Evolutionary conservation across 2,888 invertebrate species (phyloP), one percentile per base, ranked within the genome.

Genomic region (Macrostomum cliftonense): DNA sequence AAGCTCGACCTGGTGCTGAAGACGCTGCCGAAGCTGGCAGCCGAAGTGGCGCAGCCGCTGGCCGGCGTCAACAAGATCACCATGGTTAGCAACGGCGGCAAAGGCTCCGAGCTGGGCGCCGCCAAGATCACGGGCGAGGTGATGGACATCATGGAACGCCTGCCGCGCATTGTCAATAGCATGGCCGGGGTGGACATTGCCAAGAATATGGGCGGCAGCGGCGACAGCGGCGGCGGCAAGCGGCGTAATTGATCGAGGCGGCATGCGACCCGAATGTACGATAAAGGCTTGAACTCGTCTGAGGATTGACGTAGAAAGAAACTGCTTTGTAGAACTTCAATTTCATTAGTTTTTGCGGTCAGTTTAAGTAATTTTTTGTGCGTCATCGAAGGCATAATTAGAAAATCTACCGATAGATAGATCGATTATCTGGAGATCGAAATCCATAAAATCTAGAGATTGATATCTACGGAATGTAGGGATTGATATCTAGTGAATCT

Each of bases 41-140:
- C 52, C 17, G 52, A 52, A 28, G 37, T 52, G 16, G 46, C 52
- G 9, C 17, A 39, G n/a, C 52, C 52, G n/a, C 46, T 52, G 20
- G 14, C 46, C 13, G 13, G 13, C 2, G 28, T 16, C 20, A 46
- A 47, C 17, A 51, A 51, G 52, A 37, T 51, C 14, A 51, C 52
- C n/a, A 51, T 51, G 53, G 46, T 51, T 5, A 38, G 45, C 14
- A 45, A 37, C 21, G 52, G 52, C 36, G 93, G 93, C 36, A 65
- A 68, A 53, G 70, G 88, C 37, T 28, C 28, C 5, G 84, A 89
- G 45, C 76, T 95, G 37, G 95, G 95, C 36, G 91, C 91, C 1
- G 81, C 87, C 55, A 91, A 89, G 71, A 75, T 95, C 55, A 88
- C 93, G 2, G 83, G 83, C 39, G 95, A 95, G 73, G 84, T 95